These are phyloP conservation scores for Conomelus anceps DNA, from an alignment of 2,888 invertebrate species.

Conservation along the genomic window DNA sequence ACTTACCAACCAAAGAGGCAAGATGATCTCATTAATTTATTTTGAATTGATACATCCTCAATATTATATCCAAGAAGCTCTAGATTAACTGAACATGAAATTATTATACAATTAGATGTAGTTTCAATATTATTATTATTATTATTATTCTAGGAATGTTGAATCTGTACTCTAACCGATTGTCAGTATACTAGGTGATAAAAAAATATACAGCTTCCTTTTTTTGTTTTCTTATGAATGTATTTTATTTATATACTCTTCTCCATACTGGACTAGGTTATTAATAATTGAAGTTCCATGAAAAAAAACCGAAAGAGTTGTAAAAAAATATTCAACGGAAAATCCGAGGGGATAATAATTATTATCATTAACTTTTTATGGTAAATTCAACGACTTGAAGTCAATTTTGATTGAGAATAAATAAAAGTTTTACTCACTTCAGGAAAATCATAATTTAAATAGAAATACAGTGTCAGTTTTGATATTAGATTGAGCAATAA, in stretches of 20 bases:
- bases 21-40: neutral
- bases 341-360: no score
- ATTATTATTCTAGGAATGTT: neutral
- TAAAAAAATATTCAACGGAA: no score
- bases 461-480: no score
- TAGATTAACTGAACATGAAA: neutral
- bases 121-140: neutral
- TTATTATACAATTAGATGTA: neutral
- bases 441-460: no score
- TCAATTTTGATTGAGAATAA: no score
- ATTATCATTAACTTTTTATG: no score
- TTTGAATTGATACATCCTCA: neutral
- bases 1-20: neutral
- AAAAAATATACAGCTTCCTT: constrained; percentile 32
- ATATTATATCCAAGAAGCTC: neutral
- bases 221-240: constrained; percentile 27
- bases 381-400: no score
- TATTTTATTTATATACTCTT: neutral
- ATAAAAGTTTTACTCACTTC: no score
- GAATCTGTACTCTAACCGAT: constrained; percentile 11
- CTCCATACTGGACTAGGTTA: no score
- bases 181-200: constrained; percentile 25
- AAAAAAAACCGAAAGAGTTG: no score
- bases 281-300: no score
- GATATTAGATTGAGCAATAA: no score